Base-by-base conservation (phyloP, 2,113 vertebrate species). In the Cariama cristata region DNA sequence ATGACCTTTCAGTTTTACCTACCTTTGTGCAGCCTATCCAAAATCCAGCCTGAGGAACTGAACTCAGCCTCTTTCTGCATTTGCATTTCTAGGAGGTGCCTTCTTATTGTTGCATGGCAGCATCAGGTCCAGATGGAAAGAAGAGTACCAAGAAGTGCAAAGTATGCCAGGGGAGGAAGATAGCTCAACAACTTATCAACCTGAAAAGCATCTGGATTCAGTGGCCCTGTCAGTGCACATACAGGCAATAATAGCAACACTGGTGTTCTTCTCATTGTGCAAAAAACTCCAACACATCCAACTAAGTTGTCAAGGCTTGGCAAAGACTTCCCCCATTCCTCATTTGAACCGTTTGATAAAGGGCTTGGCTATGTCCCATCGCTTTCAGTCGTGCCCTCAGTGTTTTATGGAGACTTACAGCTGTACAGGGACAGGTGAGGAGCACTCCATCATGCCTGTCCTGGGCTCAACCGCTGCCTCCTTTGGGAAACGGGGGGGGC, bases 21-120 rank as follows among this genome's bases (percentile, higher is more conserved):
- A 38, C 42, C 12, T 19, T 73, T 9, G 20, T 22, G 50, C 68
- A 88, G n/a, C 17, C 63, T 84, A 71, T 20, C 68, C 55, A 59
- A 69, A 91, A 80, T 59, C 42, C 58, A 74, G 68, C 86, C 63
- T 47, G 50, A 77, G 93, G 72, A 94, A 23, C 19, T 63, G 86
- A 90, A 79, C 60, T 79, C 69, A 49, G 88, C 76, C 81, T 86
- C 76, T 79, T 89, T 58, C 76, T 72, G 56, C 69, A 64, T 79
- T 56, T 73, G 24, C 9, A 2, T 83, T 94, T 86, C 42, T 71
- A 72, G 91, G 80, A 81, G 27, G 21, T 50, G 24, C 52, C 19
- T 23, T 30, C 49, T 53, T 92, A 26, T 14, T 58, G 9, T 72
- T 86, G 60, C 23, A 5, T 4, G 50, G 82, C 93, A 96, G 63